These are phyloP conservation scores for Dendrocopos noguchii DNA, from an alignment of 2,113 vertebrate species.

Conservation along the genomic window DNA sequence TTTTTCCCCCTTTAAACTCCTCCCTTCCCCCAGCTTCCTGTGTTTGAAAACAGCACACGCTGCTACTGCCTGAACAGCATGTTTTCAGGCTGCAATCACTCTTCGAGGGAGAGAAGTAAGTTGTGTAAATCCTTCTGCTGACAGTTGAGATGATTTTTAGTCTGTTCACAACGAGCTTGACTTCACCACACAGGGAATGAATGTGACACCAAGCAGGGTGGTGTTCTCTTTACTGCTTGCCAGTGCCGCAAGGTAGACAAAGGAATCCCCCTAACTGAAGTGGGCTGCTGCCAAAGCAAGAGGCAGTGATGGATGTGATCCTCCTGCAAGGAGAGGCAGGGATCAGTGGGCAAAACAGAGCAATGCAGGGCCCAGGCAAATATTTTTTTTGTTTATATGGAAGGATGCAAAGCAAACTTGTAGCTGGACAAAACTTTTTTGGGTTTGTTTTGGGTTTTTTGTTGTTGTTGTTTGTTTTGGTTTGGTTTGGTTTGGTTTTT, in stretches of 20 bases:
- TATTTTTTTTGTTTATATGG: neutral
- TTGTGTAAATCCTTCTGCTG: constrained; percentile 50
- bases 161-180: constrained; percentile 18
- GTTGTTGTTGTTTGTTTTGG: no score
- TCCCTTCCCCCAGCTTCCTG: neutral
- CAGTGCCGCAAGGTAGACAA: neutral
- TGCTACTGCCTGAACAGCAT: constrained; percentile 27
- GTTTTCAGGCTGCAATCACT: constrained; percentile 35
- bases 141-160: constrained; percentile 53
- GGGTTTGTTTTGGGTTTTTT: neutral
- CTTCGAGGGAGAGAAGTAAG: constrained; percentile 20
- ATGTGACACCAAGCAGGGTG: accelerated
- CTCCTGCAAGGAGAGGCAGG: neutral
- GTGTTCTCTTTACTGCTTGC: neutral
- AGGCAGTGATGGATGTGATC: neutral
- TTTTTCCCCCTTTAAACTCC: neutral
- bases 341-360: neutral
- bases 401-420: neutral
- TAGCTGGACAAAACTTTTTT: neutral
- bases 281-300: neutral
- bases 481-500: no score
- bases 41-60: constrained; percentile 17
- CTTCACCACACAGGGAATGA: neutral
- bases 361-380: neutral
- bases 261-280: neutral